Evolutionary conservation across 30 jellyfish, hydroid and myxozoan species (phyloP), one percentile per base, ranked within the genome.

Genomic region (Pelagia noctiluca): DNA sequence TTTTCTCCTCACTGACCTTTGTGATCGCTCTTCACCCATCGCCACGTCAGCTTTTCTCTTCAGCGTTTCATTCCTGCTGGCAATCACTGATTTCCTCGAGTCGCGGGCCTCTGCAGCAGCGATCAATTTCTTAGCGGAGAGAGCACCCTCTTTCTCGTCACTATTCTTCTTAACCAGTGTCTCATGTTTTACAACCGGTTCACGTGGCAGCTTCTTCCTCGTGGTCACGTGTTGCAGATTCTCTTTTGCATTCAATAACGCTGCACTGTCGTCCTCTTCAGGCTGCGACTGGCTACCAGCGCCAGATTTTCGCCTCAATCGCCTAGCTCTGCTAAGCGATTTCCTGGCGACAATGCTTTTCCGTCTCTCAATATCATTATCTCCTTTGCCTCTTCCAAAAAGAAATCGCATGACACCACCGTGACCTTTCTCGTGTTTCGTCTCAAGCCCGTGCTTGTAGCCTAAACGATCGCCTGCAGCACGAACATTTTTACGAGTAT

Each of bases 71-170:
- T n/a, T 53, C 80, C 60, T 70, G 22, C 73, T 64, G 0, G 24
- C 54, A 0, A 50, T 75, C 35, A 4, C 48, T 38, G 23, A 33
- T 13, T 24, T 73, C 65, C 24, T 30, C 66, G 25, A 30, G 0
- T 86, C 90, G 1, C 97, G 84, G 3, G 85, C 97, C 72, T 88
- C 97, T 11, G 97, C 97, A 13, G 86, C 93, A 0, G 97, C 97
- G 46, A 88, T 88, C 21, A 88, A 54, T 53, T 74, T 89, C 34
- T 72, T 75, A 22, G 96, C 86, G 42, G 89, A 54, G 16, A 24
- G 32, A n/a, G n/a, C n/a, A n/a, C n/a, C n/a, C n/a, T n/a, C n/a
- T 69, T 81, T 81, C 0, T 36, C 82, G 1, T 47, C 71, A 1
- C 26, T 61, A 25, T 47, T 26, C 18, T 83, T 86, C 3, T n/a